These are phyloP conservation scores for Cheilosia pagana DNA, from an alignment of 2,888 invertebrate species.

Conservation along the genomic window DNA sequence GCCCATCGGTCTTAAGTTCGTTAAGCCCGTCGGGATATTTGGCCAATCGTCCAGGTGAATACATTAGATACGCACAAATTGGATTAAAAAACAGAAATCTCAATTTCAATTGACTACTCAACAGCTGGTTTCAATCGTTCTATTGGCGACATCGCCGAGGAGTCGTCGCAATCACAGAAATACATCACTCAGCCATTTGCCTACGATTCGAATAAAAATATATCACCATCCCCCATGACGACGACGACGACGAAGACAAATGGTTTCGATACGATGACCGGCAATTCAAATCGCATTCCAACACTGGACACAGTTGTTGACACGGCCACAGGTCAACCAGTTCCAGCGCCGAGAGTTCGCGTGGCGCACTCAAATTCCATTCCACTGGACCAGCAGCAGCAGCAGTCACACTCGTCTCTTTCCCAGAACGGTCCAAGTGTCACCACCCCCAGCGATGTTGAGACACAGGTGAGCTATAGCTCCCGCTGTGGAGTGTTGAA, in stretches of 20 bases:
- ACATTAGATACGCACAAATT: neutral
- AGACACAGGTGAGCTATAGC: constrained; percentile 83
- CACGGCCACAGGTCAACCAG: constrained; percentile 81
- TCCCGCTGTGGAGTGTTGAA: constrained; percentile 23
- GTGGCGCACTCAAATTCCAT: constrained; percentile 83
- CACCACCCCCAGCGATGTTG: constrained; percentile 77
- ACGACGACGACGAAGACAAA: constrained; percentile 78
- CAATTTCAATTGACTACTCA: constrained; percentile 78
- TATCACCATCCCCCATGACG: constrained; percentile 71
- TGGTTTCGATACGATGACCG: constrained; percentile 78
- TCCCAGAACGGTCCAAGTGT: constrained; percentile 75
- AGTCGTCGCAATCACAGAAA: constrained; percentile 78
- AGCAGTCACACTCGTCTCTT: constrained; percentile 40
- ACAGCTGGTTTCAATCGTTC: constrained; percentile 86
- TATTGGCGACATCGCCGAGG: constrained; percentile 83
- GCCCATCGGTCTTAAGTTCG: constrained; percentile 83
- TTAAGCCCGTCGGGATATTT: constrained; percentile 88
- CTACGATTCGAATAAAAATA: constrained; percentile 77
- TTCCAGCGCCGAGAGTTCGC: constrained; percentile 81
- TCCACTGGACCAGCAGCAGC: constrained; percentile 79
- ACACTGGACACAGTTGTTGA: constrained; percentile 75
- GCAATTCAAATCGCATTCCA: constrained; percentile 65
- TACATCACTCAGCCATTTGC: constrained; percentile 78
- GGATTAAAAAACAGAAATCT: neutral
- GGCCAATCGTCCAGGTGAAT: constrained; percentile 87